Conservation (phyloP, 2,888 invertebrate genomes). For the Nomada fabriciana region DNA sequence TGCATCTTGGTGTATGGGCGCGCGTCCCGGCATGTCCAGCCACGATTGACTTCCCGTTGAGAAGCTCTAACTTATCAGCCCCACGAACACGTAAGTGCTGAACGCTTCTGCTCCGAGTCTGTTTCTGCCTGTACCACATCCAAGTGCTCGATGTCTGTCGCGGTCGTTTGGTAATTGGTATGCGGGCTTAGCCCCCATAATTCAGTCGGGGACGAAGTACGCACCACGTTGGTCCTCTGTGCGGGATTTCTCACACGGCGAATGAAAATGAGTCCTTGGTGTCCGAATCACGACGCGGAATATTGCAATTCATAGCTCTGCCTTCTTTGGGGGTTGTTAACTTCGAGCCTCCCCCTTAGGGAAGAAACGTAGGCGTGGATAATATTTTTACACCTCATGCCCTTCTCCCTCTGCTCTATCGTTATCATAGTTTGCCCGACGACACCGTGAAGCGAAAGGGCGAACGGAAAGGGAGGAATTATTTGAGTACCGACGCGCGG, state of each 20-base stretch:
- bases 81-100: constrained; percentile 67
- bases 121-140: background rate
- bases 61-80: constrained; percentile 42
- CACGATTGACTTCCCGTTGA: constrained; percentile 56
- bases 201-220: background rate
- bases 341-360: background rate
- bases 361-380: background rate
- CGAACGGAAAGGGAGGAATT: background rate
- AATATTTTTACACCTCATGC: background rate
- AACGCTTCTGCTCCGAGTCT: constrained; percentile 41
- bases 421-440: background rate
- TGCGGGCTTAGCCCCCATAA: background rate
- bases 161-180: background rate
- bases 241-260: background rate
- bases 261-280: background rate
- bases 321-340: background rate
- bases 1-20: constrained; percentile 51
- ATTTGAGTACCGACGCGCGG: background rate
- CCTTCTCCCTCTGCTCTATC: background rate
- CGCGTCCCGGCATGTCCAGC: constrained; percentile 55
- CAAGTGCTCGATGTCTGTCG: constrained; percentile 15
- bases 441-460: background rate
- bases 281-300: constrained; percentile 1
- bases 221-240: background rate
- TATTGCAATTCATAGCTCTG: constrained; percentile 11